phyloP scores from a whole-genome alignment of 2,113 vertebrate species.

The Kryptolebias marmoratus region DNA sequence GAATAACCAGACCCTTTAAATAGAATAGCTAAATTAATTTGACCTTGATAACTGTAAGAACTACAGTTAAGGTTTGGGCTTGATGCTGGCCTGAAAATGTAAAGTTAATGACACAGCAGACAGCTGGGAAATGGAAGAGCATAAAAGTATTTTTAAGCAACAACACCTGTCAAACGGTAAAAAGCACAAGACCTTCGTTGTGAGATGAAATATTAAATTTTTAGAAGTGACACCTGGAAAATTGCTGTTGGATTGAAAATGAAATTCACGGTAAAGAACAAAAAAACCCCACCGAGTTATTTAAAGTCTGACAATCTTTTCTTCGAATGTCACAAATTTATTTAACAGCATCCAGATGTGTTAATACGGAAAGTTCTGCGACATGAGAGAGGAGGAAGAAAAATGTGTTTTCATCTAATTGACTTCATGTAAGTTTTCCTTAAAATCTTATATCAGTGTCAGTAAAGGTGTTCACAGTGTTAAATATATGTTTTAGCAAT shows the following conservation, averaged over 20 bases:
- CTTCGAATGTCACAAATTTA: not conserved
- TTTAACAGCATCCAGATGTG: not conserved
- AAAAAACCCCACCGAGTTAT: not conserved
- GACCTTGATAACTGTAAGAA: not conserved
- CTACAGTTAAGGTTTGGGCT: not conserved
- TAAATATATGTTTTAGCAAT: not conserved
- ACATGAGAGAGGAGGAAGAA: not conserved
- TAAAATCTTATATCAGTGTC: not conserved
- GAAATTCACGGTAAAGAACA: not conserved
- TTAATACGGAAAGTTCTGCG: not conserved
- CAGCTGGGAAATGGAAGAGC: not conserved
- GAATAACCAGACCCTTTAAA: no score
- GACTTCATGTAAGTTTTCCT: not conserved
- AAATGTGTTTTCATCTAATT: not conserved
- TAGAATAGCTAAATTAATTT: not conserved
- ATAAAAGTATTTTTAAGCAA: conserved; percentile 1
- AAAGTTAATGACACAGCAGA: not conserved
- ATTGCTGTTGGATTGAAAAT: not conserved
- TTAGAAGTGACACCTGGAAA: conserved; percentile 22
- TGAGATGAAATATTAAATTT: conserved; percentile 11
- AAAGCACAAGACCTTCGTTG: not conserved
- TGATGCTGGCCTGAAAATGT: not conserved
- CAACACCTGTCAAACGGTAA: conserved; percentile 26
- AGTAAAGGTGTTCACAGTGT: not conserved
- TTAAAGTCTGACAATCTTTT: not conserved